Percentiles rank a stretch among this genome's conserved stretches.
These are phyloP conservation scores for Acanthosoma haemorrhoidale DNA, from an alignment of 2,888 invertebrate genomes.

Conservation along the genomic window DNA sequence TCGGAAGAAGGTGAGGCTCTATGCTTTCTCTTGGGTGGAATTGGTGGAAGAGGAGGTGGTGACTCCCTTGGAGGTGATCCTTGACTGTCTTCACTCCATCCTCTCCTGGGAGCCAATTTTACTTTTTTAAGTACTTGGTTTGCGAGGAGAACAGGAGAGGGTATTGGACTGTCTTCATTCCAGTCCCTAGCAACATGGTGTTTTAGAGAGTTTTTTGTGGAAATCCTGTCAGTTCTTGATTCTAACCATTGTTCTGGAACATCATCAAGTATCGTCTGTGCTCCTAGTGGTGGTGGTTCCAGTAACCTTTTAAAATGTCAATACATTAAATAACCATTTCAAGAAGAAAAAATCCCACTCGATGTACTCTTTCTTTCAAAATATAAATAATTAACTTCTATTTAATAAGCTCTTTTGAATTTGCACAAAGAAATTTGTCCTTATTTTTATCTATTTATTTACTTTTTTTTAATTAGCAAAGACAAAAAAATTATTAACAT, in stretches of 20 bases:
- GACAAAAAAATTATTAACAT: no score
- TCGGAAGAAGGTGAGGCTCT: not conserved
- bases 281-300: conserved; percentile 34
- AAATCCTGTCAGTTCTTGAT: conserved; percentile 17
- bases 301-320: conserved; percentile 29
- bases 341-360: no score
- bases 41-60: conserved; percentile 24
- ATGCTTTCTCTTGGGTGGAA: conserved; percentile 37
- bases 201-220: not conserved
- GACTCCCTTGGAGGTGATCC: conserved; percentile 34
- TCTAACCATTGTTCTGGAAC: conserved; percentile 32
- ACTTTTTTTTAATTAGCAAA: no score
- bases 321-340: not conserved
- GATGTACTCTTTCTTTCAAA: no score
- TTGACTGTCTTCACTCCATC: conserved; percentile 39
- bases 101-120: conserved; percentile 37
- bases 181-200: not conserved
- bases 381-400: no score
- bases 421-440: no score
- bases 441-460: no score
- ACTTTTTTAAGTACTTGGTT: conserved; percentile 38
- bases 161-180: conserved; percentile 30
- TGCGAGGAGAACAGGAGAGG: conserved; percentile 29
- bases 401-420: no score
- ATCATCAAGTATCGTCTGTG: conserved; percentile 23